Conservation (phyloP, 1,140 invertebrate genomes). For the Antheraea pernyi region DNA sequence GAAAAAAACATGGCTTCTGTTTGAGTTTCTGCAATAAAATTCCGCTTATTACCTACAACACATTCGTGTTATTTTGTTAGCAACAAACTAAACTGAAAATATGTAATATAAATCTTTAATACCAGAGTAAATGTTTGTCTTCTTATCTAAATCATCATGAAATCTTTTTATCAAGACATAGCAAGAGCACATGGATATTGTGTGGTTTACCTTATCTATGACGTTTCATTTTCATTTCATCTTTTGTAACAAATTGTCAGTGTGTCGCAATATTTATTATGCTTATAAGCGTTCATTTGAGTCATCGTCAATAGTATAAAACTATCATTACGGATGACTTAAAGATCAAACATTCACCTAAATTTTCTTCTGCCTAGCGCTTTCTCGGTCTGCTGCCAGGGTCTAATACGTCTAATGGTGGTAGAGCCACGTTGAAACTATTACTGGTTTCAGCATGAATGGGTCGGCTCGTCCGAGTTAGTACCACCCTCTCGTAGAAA, state of each 20-base stretch:
- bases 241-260: neutral
- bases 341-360: no score
- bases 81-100: neutral
- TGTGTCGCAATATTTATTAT: neutral
- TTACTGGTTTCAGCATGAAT: no score
- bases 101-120: neutral
- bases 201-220: neutral
- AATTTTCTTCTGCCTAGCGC: no score
- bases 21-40: no score
- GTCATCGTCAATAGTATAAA: neutral
- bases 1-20: no score
- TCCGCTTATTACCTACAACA: no score
- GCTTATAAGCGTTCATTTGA: neutral
- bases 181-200: neutral
- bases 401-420: no score
- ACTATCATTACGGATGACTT: neutral
- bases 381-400: no score
- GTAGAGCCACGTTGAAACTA: no score
- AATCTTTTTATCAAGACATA: neutral
- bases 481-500: no score
- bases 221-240: neutral
- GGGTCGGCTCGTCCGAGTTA: no score
- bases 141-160: conserved; percentile 14
- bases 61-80: neutral
- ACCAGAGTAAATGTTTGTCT: conserved; percentile 14